Conservation (phyloP, 2,113 vertebrate genomes). For the Pimephales promelas region DNA sequence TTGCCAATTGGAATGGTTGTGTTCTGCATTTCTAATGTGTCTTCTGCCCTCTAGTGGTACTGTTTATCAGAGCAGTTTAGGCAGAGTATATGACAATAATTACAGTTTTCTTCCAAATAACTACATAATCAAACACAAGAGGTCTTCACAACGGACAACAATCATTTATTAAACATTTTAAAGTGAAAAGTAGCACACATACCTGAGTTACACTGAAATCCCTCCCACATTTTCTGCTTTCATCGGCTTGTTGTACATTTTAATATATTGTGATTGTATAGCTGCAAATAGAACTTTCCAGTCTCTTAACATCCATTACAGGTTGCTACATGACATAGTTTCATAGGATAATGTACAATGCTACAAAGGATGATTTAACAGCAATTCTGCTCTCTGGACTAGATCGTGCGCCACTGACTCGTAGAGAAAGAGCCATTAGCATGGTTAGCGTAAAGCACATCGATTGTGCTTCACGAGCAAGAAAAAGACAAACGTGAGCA, state of each 20-base stretch:
- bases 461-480: neutral
- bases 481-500: neutral
- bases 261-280: slow-evolving; percentile 5
- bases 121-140: slow-evolving; percentile 10
- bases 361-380: slow-evolving; percentile 18
- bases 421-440: too few relatives aligned
- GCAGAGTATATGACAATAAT: neutral
- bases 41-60: slow-evolving; percentile 1
- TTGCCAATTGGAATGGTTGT: neutral
- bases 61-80: neutral
- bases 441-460: neutral
- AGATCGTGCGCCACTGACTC: neutral
- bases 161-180: slow-evolving; percentile 40
- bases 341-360: neutral
- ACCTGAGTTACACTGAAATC: slow-evolving; percentile 40
- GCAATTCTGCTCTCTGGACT: neutral
- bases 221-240: neutral
- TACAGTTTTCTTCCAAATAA: neutral
- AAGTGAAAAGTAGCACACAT: slow-evolving; percentile 41
- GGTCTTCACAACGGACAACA: slow-evolving; percentile 12
- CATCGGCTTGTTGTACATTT: neutral
- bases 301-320: slow-evolving; percentile 1
- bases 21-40: neutral
- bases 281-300: neutral
- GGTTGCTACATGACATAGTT: neutral